phyloP scores from a whole-genome alignment of 2,888 invertebrate species.

The Acanthosoma haemorrhoidale region DNA sequence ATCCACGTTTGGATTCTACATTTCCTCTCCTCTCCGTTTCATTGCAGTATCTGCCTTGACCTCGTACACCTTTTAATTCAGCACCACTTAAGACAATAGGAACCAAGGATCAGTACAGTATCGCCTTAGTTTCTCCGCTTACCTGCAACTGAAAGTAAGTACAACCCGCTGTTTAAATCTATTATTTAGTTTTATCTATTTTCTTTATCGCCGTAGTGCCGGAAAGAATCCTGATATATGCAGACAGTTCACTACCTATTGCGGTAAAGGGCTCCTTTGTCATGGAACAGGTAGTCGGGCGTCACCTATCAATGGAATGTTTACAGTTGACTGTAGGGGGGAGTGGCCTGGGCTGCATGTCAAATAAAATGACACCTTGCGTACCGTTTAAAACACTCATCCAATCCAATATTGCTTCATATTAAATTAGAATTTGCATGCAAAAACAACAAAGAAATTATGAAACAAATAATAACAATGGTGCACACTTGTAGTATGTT shows the following conservation, averaged over 20 bases:
- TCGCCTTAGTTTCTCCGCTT: neutral
- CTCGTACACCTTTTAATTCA: neutral
- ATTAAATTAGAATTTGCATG: too few relatives aligned
- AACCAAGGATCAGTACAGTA: too few relatives aligned
- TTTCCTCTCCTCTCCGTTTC: neutral
- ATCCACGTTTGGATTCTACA: neutral
- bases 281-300: neutral
- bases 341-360: neutral
- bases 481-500: too few relatives aligned
- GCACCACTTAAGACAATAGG: neutral
- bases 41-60: constrained; percentile 3
- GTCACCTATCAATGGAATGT: constrained; percentile 4
- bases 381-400: too few relatives aligned
- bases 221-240: too few relatives aligned
- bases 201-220: too few relatives aligned
- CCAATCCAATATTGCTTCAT: too few relatives aligned
- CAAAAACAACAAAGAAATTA: too few relatives aligned
- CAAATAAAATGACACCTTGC: too few relatives aligned
- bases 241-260: neutral
- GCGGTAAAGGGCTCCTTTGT: neutral
- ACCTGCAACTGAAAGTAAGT: neutral
- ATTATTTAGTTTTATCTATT: too few relatives aligned
- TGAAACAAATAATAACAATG: too few relatives aligned
- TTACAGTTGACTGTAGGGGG: neutral
- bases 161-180: too few relatives aligned